Base-by-base conservation (phyloP, 1,140 invertebrate genomes). In the Periplaneta americana region DNA sequence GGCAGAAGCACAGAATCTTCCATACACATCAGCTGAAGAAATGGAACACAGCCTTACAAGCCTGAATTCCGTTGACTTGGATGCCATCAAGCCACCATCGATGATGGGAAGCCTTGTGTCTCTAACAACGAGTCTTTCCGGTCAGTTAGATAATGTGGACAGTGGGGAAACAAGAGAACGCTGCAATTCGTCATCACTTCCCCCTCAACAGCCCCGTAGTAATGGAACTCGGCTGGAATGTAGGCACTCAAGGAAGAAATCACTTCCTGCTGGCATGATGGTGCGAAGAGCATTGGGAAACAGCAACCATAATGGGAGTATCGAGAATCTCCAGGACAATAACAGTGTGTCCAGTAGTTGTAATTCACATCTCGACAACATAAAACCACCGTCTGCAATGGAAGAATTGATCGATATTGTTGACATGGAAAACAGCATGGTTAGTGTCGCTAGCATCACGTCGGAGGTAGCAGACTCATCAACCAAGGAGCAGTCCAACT, bases 321-420 rank as follows among this genome's bases (percentile, higher is more conserved):
- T 92, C 0, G 93, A 93, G 84, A 92, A 92, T 86, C 84, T 93
- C 9, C 86, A 92, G 78, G 90, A 89, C 82, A 88, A 90, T 74
- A 31, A 31, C 22, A 91, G 90, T 83, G 86, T 90, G 34, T 91
- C 89, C 83, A 90, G 90, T 33, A 92, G 89, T 81, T 90, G 89
- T 80, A 91, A 92, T 74, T 87, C 86, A 18, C 91, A 94, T 83
- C 86, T 97, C 74, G 96, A 96, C 32, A 94, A 94, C 83, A 92
- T 96, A 1, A 95, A 95, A 84, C 95, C 95, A 22, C 95, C 96
- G 0, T 95, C 95, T 0, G 91, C 94, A 83, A 93, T 97, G 92
- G 94, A 95, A 75, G 92, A 95, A 83, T 84, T 95, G 18, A 90
- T 93, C 0, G 94, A 95, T 84, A 86, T 88, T 6, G 87, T 88